These are phyloP conservation scores for Eriocheir sinensis DNA, from an alignment of 1,140 invertebrate genomes.

Conservation along the genomic window DNA sequence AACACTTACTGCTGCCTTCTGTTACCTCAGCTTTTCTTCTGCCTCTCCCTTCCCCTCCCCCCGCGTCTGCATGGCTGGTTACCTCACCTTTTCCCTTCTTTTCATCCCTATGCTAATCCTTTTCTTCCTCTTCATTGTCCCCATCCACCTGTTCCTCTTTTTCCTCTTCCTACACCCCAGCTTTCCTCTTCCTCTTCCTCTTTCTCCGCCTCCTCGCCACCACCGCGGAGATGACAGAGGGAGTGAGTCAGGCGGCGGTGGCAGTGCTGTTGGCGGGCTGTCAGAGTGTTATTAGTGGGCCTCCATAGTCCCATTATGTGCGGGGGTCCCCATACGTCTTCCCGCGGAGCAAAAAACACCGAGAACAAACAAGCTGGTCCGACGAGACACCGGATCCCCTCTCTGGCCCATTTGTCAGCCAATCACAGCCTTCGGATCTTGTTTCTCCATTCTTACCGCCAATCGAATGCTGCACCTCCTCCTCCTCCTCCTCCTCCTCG, in stretches of 20 bases:
- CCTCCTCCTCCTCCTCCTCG: no score
- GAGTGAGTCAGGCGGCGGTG: not conserved
- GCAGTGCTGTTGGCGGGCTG: not conserved
- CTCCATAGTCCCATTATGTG: constrained; percentile 27
- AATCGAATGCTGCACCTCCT: not conserved
- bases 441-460: not conserved
- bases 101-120: not conserved
- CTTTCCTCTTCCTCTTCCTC: no score
- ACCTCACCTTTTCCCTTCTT: no score
- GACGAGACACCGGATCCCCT: constrained; percentile 32
- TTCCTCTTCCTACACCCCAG: no score
- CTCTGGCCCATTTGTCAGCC: constrained; percentile 33
- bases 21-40: not conserved
- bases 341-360: not conserved
- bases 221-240: not conserved
- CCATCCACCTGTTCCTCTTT: no score
- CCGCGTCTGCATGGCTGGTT: not conserved
- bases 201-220: not conserved
- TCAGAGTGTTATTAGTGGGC: constrained; percentile 31
- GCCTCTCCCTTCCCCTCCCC: not conserved
- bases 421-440: constrained; percentile 11
- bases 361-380: constrained; percentile 41
- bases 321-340: not conserved
- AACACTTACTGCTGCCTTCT: not conserved
- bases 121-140: not conserved